Conservation (phyloP, 1,140 invertebrate species). For the Drosophila rhopaloa region DNA sequence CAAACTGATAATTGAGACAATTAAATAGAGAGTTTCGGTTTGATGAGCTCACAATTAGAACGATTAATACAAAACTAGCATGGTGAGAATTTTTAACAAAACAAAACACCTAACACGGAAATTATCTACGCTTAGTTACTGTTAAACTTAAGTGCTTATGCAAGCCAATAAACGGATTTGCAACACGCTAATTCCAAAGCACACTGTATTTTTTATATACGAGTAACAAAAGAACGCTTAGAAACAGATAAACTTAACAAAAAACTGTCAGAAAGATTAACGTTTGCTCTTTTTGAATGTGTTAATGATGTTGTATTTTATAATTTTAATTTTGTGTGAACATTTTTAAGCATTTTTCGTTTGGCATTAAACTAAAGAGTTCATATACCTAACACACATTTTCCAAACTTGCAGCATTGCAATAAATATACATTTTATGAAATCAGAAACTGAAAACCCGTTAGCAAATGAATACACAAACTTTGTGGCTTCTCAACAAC, state of each 20-base stretch:
- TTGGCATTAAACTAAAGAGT: too few relatives aligned
- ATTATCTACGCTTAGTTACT: conserved; percentile 25
- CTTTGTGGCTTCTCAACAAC: background rate
- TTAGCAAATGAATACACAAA: conserved; percentile 5
- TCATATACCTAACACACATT: too few relatives aligned
- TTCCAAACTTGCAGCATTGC: background rate
- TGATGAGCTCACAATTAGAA: conserved; percentile 33
- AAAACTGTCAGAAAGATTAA: conserved; percentile 1
- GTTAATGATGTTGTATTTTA: background rate
- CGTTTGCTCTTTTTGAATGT: background rate
- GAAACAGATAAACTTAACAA: background rate
- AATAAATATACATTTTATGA: background rate
- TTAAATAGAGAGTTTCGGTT: conserved; percentile 31
- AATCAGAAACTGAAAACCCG: background rate
- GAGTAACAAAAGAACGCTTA: background rate
- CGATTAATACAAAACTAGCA: conserved; percentile 9
- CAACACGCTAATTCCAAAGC: conserved; percentile 11
- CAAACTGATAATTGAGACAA: conserved; percentile 47
- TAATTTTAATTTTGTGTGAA: too few relatives aligned
- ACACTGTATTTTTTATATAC: background rate
- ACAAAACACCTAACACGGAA: background rate
- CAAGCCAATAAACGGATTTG: conserved; percentile 11
- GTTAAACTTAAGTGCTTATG: conserved; percentile 4
- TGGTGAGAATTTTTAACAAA: background rate
- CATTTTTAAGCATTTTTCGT: too few relatives aligned